Conservation (phyloP, 2,113 vertebrate species). For the Sorex araneus region DNA sequence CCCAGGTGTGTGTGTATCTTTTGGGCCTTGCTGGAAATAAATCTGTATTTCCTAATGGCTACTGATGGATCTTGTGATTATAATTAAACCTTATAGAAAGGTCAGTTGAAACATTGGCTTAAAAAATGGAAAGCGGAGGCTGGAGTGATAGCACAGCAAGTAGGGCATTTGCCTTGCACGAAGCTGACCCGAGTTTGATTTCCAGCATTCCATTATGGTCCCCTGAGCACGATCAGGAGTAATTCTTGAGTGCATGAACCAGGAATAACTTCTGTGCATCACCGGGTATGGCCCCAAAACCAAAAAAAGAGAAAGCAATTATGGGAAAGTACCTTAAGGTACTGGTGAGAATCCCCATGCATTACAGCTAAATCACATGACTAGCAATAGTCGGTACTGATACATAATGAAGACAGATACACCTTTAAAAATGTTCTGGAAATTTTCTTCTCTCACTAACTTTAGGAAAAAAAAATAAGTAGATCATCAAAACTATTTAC, state of each 20-base stretch:
- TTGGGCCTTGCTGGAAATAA: background rate
- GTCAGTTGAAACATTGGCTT: background rate
- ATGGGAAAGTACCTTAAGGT: background rate
- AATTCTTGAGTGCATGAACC: too few relatives aligned
- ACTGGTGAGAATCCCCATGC: background rate
- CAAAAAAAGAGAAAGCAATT: background rate
- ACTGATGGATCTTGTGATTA: background rate
- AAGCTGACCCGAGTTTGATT: too few relatives aligned
- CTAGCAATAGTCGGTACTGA: rapidly evolving
- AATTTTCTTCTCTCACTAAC: background rate
- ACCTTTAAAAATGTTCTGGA: background rate
- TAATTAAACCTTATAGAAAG: background rate
- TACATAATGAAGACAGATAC: background rate
- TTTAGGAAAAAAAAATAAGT: background rate
- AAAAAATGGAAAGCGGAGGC: background rate
- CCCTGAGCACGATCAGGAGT: too few relatives aligned
- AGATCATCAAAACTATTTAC: too few relatives aligned
- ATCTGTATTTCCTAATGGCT: background rate
- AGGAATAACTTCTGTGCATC: too few relatives aligned
- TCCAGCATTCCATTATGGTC: too few relatives aligned
- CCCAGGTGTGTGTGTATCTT: background rate
- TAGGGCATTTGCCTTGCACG: too few relatives aligned
- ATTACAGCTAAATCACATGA: background rate
- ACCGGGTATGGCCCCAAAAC: too few relatives aligned
- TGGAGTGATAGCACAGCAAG: too few relatives aligned